phyloP scores from a whole-genome alignment of 2,888 invertebrate species.

The Phania funesta region DNA sequence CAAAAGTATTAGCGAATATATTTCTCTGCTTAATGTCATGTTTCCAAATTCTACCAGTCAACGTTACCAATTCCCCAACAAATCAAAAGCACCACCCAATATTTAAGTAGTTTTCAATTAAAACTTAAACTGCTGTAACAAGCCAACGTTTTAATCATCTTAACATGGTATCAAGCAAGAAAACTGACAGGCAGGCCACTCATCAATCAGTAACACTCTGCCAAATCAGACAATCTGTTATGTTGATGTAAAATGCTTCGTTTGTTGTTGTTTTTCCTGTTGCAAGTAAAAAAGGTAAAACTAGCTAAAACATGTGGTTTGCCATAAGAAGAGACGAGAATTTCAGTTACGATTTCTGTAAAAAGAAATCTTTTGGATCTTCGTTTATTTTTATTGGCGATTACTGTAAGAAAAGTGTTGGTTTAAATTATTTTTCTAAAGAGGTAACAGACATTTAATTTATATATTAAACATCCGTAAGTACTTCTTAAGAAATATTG shows the following conservation, averaged over 20 bases:
- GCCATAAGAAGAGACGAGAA: background rate
- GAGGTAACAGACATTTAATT: constrained; percentile 12
- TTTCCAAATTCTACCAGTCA: too few species aligned
- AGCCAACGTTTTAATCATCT: constrained; percentile 50
- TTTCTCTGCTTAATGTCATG: too few species aligned
- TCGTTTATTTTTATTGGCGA: background rate
- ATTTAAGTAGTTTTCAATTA: background rate
- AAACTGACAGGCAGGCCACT: constrained; percentile 28
- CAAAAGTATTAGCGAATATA: too few species aligned
- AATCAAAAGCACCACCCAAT: background rate
- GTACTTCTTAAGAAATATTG: background rate
- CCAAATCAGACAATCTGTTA: constrained; percentile 24
- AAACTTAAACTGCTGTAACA: constrained; percentile 23
- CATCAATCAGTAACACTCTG: constrained; percentile 55
- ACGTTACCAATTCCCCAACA: background rate
- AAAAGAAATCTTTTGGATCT: constrained; percentile 5
- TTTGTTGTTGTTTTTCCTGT: background rate
- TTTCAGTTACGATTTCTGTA: constrained; percentile 13
- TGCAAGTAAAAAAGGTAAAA: background rate
- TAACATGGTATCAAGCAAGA: constrained; percentile 27
- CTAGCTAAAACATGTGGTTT: constrained; percentile 10
- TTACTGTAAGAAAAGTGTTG: constrained; percentile 36
- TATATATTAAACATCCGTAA: constrained; percentile 15
- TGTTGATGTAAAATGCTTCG: constrained; percentile 1
- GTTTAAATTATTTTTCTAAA: constrained; percentile 6